A percentile compares a stretch with the other conserved stretches of the same genome.
Conservation (phyloP, 2,797 vertebrate genomes). For the Melopsittacus undulatus region DNA sequence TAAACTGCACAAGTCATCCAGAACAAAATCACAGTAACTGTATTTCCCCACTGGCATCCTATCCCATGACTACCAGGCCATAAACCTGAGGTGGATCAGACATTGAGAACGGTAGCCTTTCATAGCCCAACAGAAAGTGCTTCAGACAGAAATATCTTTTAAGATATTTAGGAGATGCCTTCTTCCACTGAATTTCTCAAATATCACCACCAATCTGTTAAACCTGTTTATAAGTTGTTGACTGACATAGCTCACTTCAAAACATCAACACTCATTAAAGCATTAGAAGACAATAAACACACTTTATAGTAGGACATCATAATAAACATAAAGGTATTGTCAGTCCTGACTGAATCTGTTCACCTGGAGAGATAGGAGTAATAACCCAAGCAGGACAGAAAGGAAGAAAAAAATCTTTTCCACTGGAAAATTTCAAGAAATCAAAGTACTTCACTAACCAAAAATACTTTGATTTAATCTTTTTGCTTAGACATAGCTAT, state of each 20-base stretch:
- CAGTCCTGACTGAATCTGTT: background rate
- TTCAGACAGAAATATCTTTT: conserved; percentile 17
- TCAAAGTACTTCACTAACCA: background rate
- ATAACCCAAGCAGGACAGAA: background rate
- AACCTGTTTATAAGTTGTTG: conserved; percentile 10
- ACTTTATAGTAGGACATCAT: background rate
- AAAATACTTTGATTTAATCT: background rate
- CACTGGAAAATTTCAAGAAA: background rate
- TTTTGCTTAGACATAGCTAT: background rate
- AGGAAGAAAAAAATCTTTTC: background rate
- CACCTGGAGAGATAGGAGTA: background rate
- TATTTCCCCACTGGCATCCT: background rate
- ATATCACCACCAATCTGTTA: conserved; percentile 19
- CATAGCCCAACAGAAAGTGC: conserved; percentile 23
- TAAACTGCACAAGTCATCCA: background rate
- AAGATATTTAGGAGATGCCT: conserved; percentile 44
- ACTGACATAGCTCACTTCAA: background rate
- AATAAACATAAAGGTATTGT: background rate
- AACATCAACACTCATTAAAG: background rate
- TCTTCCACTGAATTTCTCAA: conserved; percentile 43
- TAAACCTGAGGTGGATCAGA: conserved; percentile 18
- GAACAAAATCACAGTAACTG: background rate
- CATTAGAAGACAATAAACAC: background rate
- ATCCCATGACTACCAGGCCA: background rate
- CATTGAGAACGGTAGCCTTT: conserved; percentile 3